Percentiles rank a stretch among this genome's conserved stretches.
Conservation (phyloP, 2,797 vertebrate genomes). For the Pelobates cultripes region DNA sequence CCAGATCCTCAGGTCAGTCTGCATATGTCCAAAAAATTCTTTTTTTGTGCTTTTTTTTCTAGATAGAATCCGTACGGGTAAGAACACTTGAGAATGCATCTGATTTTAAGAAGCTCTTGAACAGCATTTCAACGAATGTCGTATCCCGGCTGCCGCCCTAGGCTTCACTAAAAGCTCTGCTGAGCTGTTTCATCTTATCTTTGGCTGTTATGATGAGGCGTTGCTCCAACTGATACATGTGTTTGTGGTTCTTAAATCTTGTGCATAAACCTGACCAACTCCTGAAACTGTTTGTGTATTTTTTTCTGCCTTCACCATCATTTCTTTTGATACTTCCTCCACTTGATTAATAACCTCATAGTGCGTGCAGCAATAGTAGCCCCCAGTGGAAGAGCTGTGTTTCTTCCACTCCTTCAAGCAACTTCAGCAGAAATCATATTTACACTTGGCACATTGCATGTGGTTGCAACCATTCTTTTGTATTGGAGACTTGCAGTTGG, state of each 20-base stretch:
- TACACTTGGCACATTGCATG: constrained; percentile 98
- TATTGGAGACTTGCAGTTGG: constrained; percentile 98
- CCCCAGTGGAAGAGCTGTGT: constrained; percentile 97
- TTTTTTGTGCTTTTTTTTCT: constrained; percentile 99
- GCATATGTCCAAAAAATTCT: constrained; percentile 99
- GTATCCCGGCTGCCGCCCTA: constrained; percentile 94
- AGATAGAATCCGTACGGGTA: constrained; percentile 98
- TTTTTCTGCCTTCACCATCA: constrained; percentile 97
- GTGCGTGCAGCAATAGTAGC: constrained; percentile 96
- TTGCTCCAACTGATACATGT: constrained; percentile 91
- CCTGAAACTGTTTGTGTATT: constrained; percentile 98
- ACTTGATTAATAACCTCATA: constrained; percentile 97
- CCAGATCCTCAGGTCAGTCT: constrained; percentile 98
- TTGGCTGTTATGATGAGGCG: constrained; percentile 98
- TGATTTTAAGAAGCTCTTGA: constrained; percentile 94
- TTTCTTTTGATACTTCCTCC: constrained; percentile 96
- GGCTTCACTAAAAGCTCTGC: constrained; percentile 91
- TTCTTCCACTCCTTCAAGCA: constrained; percentile 99
- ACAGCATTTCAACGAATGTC: constrained; percentile 98
- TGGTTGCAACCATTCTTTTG: constrained; percentile 99
- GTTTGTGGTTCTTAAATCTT: constrained; percentile 51
- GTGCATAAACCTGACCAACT: constrained; percentile 90
- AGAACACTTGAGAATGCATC: constrained; percentile 98
- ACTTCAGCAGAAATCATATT: constrained; percentile 99
- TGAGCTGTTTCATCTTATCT: constrained; percentile 99